phyloP scores from a whole-genome alignment of 2,888 invertebrate genomes.

The Lissocephala sabroskyi region DNA sequence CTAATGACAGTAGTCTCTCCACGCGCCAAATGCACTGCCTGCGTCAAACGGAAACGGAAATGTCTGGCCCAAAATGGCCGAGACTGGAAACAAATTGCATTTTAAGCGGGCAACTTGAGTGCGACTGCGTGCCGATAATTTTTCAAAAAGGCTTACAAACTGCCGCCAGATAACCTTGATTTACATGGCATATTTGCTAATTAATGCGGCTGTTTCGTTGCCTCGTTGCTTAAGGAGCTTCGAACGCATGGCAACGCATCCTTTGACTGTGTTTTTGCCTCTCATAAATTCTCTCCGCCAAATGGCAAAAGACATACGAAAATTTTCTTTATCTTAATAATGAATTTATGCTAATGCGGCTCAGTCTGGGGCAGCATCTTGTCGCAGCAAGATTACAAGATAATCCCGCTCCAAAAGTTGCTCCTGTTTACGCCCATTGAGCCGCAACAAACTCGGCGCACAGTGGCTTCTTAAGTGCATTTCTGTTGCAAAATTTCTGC shows the following conservation, averaged over 20 bases:
- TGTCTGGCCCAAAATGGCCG: constrained; percentile 15
- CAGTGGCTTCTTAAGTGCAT: too few species aligned
- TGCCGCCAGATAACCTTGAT: constrained; percentile 1
- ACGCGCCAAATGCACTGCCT: constrained; percentile 26
- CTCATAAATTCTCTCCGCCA: constrained; percentile 21
- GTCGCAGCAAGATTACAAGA: constrained; percentile 41
- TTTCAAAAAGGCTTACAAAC: constrained; percentile 43
- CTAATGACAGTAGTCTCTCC: constrained; percentile 73
- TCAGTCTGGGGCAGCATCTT: constrained; percentile 33
- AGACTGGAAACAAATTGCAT: constrained; percentile 48
- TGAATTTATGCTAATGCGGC: constrained; percentile 67
- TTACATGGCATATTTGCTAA: constrained; percentile 44
- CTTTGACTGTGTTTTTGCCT: constrained; percentile 6
- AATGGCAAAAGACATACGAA: constrained; percentile 20
- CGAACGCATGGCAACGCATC: constrained; percentile 26
- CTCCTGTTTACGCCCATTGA: constrained; percentile 22
- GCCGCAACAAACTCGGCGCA: neutral
- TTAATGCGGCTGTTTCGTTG: constrained; percentile 25
- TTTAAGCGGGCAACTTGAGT: constrained; percentile 37
- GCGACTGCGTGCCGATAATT: constrained; percentile 20
- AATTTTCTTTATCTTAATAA: constrained; percentile 54
- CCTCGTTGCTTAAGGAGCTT: constrained; percentile 26
- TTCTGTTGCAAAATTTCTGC: neutral
- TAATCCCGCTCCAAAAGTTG: constrained; percentile 17
- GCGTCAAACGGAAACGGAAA: constrained; percentile 26